Base-by-base conservation (phyloP, 2,888 invertebrate genomes). In the Dichetophora obliterata region DNA sequence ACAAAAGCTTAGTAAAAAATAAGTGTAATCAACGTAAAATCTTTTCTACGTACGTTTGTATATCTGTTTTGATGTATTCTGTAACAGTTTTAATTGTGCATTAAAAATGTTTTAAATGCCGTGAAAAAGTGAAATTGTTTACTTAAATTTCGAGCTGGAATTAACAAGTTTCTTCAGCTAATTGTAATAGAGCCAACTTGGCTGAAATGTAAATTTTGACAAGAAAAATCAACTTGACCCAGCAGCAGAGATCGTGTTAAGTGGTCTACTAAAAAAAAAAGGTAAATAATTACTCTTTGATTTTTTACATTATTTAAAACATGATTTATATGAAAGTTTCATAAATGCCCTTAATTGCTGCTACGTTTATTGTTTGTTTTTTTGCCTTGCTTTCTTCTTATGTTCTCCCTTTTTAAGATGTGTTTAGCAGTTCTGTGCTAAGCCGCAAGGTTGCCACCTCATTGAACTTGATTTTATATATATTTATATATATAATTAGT, bases 41-140 rank as follows among this genome's bases (percentile, higher is more conserved):
- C 43, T 43, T 43, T 2, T 43, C 2, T 43, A 43, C 14, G 22
- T 4, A 16, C 11, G 43, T 66, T 48, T 43, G 22, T 66, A 43
- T 43, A 22, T 48, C 8, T 54, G 6, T 27, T 5, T 65, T 31
- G n/a, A n/a, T n/a, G n/a, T n/a, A n/a, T 34, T 34, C n/a, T 31
- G 31, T 37, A 5, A 37, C 27, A 6, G 37, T 19, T 54, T 66
- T 57, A 34, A 54, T 74, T 54, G 66, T 54, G 43, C 34, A 48
- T 37, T 66, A 37, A 66, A 74, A 74, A 66, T 50, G 24, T 61
- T n/a, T 14, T 11, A 50, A n/a, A 37, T 43, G 0, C 59, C 22
- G 34, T 37, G 19, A 34, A 74, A 65, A 74, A 74, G 74, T 66
- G 57, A 74, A 74, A 74, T 54, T 54, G 57, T 14, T n/a, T n/a